Evolutionary conservation across 1,140 invertebrate genomes (phyloP), one percentile per base, ranked within the genome.

Genomic region (Oscheius sp.): DNA sequence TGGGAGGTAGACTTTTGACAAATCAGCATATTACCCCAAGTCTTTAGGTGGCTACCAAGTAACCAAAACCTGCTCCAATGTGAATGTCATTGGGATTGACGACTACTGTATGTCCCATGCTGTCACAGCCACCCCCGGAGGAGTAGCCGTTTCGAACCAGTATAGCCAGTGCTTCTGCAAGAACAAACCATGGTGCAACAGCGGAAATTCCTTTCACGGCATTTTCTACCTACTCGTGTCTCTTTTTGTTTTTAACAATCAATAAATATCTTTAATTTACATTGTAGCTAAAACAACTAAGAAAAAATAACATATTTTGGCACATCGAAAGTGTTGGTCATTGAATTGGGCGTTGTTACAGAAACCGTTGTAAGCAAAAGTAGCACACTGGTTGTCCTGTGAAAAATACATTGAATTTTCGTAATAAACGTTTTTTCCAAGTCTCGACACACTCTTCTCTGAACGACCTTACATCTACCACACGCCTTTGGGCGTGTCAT

Each of bases 141-240:
- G 69, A 0, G 62, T 64, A 15, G 59, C 69, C 13, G 59, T 71
- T 10, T 63, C 45, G 34, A 71, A 38, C 42, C 58, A 46, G 23
- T 71, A 64, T 28, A 49, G 31, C 36, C 69, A 59, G 20, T 71
- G 69, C 42, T 71, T 34, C 18, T 71, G 69, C 58, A 71, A 71
- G 38, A 46, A 64, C 34, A 71, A 64, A 28, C 69, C 63, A 29
- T 71, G 49, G 13, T 71, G 69, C 34, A 71, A 71, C 26, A 36
- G 23, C 28, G 67, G 26, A 32, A 36, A 55, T 23, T 23, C 49
- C 49, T 15, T 55, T 26, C 49, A 15, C 7, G 15, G 7, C 7
- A 7, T 55, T 7, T 10, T 42, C 23, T 7, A 10, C 45, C 52
- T 29, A 3, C 18, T 68, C 20, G 34, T 59, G 20, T 58, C 18